Conservation (phyloP, 2,797 vertebrate species). For the Siniperca scherzeri region DNA sequence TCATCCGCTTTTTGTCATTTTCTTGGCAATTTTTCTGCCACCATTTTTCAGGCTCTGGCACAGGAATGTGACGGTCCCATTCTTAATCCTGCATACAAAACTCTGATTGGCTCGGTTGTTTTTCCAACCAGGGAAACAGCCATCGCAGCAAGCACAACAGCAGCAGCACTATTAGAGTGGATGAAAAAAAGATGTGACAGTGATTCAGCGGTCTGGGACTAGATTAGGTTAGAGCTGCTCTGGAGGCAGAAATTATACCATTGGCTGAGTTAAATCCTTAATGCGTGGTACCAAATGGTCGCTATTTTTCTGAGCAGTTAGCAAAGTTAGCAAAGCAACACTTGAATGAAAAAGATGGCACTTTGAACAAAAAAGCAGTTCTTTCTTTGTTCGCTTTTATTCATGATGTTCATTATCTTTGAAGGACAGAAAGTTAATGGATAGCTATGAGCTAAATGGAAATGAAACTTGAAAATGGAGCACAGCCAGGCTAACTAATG, state of each 20-base stretch:
- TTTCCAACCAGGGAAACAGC: neutral
- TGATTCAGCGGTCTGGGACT: neutral
- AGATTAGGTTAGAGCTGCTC: neutral
- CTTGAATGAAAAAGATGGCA: neutral
- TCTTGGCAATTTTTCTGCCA: neutral
- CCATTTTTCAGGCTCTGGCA: neutral
- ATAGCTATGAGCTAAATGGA: neutral
- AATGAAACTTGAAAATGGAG: neutral
- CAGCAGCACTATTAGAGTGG: neutral
- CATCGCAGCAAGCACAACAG: neutral
- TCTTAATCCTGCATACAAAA: neutral
- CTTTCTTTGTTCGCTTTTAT: neutral
- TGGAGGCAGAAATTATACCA: neutral
- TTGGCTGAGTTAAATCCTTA: neutral
- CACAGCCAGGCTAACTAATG: neutral
- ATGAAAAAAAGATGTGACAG: neutral
- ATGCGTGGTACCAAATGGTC: neutral
- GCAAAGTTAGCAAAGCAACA: neutral
- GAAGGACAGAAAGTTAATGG: neutral
- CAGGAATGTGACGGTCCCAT: neutral
- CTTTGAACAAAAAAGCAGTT: neutral
- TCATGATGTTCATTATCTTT: neutral
- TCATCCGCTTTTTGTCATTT: neutral
- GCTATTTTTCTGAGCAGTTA: neutral
- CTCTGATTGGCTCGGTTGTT: neutral